A percentile compares a stretch with the other conserved stretches of the same genome.
phyloP scores from a whole-genome alignment of 2,113 vertebrate species.

The Rhagologus leucostigma region DNA sequence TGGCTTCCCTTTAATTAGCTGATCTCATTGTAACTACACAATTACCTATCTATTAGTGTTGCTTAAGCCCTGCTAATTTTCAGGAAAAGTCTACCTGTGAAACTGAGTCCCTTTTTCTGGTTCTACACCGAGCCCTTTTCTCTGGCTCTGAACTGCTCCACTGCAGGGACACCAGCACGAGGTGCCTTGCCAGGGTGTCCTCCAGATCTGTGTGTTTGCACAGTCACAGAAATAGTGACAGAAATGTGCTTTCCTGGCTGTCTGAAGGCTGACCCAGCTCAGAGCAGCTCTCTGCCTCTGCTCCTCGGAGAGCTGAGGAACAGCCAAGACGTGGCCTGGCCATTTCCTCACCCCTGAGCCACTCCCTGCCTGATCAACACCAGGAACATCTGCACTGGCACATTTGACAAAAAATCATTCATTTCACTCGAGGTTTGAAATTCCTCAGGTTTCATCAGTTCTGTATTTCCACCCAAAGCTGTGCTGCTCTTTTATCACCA shows the following conservation, averaged over 20 bases:
- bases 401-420: neutral
- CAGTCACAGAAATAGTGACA: neutral
- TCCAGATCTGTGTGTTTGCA: neutral
- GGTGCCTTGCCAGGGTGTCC: neutral
- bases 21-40: constrained; percentile 42
- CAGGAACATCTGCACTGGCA: neutral
- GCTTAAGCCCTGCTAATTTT: constrained; percentile 24
- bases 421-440: neutral
- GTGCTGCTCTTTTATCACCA: neutral
- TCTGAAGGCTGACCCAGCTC: neutral
- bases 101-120: neutral
- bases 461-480: neutral
- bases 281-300: neutral
- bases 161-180: neutral
- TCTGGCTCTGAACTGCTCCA: neutral
- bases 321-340: neutral
- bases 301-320: neutral
- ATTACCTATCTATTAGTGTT: constrained; percentile 38
- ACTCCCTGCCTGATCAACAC: neutral
- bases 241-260: neutral
- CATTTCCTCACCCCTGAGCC: neutral
- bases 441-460: neutral
- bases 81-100: neutral
- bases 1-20: constrained; percentile 52
- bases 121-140: neutral